Conservation (phyloP, 2,113 vertebrate species). For the Bostrychus sinensis region DNA sequence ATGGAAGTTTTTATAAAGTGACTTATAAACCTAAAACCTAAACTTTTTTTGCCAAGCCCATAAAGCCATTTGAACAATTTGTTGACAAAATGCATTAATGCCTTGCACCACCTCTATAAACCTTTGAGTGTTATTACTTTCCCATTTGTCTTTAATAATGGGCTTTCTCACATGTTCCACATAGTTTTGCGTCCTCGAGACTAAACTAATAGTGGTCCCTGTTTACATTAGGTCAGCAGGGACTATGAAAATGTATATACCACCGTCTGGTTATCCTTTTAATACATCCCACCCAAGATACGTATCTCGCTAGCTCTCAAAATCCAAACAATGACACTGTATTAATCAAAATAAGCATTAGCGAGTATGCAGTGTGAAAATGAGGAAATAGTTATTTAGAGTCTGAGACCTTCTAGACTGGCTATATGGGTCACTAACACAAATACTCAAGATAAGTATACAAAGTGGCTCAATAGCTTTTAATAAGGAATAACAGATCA, state of each 20-base stretch:
- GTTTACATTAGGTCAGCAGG: slow-evolving; percentile 58
- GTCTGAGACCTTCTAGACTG: slow-evolving; percentile 5
- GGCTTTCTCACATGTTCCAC: slow-evolving; percentile 32
- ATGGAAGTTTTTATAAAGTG: slow-evolving; percentile 8
- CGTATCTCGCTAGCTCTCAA: slow-evolving; percentile 30
- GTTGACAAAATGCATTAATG: slow-evolving; percentile 18
- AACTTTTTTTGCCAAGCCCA: neutral
- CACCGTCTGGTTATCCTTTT: slow-evolving; percentile 44
- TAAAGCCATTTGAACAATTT: neutral
- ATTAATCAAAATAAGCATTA: slow-evolving; percentile 56
- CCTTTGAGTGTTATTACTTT: slow-evolving; percentile 23
- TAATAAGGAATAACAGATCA: neutral
- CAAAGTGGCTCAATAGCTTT: neutral
- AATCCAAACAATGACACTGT: slow-evolving; percentile 56
- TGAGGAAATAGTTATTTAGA: slow-evolving; percentile 20
- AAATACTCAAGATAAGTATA: slow-evolving; percentile 4
- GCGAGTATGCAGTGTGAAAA: slow-evolving; percentile 12
- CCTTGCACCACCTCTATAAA: neutral
- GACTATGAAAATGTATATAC: slow-evolving; percentile 57
- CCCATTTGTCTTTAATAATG: slow-evolving; percentile 34
- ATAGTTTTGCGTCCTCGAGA: slow-evolving; percentile 38
- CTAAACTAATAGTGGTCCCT: slow-evolving; percentile 58
- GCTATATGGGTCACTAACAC: neutral
- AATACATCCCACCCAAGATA: slow-evolving; percentile 40
- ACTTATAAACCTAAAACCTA: neutral